Conservation (phyloP, 2,888 invertebrate species). For the Plutella xylostella region DNA sequence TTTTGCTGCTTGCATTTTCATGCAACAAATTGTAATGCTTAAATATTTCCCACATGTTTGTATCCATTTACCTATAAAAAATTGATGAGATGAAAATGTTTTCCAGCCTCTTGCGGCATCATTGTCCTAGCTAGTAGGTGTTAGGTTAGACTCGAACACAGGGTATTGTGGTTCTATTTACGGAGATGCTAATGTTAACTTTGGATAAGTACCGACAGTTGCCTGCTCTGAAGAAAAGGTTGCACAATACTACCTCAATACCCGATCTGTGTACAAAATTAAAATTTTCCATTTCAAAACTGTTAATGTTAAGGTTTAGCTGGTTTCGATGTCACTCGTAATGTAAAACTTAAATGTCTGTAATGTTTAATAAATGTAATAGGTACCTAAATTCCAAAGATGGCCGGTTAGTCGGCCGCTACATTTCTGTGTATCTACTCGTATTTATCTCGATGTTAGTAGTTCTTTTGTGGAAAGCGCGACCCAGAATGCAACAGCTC, state of each 20-base stretch:
- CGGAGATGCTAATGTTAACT: slow-evolving; percentile 53
- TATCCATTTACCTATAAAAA: too few species aligned
- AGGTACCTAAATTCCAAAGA: too few species aligned
- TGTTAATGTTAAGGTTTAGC: slow-evolving; percentile 30
- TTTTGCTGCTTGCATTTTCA: too few species aligned
- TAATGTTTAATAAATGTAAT: too few species aligned
- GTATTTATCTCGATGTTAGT: too few species aligned
- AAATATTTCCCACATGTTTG: too few species aligned
- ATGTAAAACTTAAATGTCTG: slow-evolving; percentile 14
- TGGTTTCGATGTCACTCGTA: slow-evolving; percentile 10
- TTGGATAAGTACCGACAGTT: slow-evolving; percentile 48
- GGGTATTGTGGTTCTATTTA: slow-evolving; percentile 70
- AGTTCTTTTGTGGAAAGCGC: too few species aligned
- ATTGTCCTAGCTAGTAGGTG: slow-evolving; percentile 63
- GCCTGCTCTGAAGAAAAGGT: slow-evolving; percentile 35
- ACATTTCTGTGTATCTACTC: too few species aligned
- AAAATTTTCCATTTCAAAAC: slow-evolving; percentile 42
- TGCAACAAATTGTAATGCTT: too few species aligned
- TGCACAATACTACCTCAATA: slow-evolving; percentile 66
- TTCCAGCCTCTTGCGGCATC: slow-evolving; percentile 60
- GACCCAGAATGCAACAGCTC: too few species aligned
- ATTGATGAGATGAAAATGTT: too few species aligned
- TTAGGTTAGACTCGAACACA: slow-evolving; percentile 63
- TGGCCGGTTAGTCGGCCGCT: too few species aligned
- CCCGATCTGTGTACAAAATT: slow-evolving; percentile 51